Base-by-base conservation (phyloP, 2,797 vertebrate genomes). In the Acipenser transmontanus region DNA sequence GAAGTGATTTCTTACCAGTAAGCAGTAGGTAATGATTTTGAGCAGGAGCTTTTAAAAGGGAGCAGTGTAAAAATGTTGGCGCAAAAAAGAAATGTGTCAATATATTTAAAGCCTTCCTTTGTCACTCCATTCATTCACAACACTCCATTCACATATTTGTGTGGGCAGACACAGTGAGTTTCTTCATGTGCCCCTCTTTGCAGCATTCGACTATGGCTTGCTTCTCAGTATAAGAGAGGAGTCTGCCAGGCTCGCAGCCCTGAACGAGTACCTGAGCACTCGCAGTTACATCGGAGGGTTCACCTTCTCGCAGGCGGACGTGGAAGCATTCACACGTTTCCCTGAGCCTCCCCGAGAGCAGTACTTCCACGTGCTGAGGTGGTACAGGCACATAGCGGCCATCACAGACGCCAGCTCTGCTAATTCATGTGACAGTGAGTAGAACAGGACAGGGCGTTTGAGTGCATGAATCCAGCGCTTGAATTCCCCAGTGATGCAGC, bases 271-370 rank as follows among this genome's bases (percentile, higher is more conserved):
- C 91, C 93, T 97, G 77, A 89, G 90, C 90, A 87, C 88, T 60
- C 93, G 95, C 88, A 98, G 96, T 92, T 98, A 98, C 89, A 85
- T 99, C 88, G 91, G 89, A 64, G 95, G 95, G 73, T 94, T 92
- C 85, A 79, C 87, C 75, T 89, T 93, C 77, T 95, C 96, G 73
- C 89, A 88, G 85, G 93, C 84, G 67, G 96, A 98, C 78, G 81
- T 88, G 81, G 91, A 89, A 72, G 91, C 84, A 71, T 94, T 95
- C 86, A 88, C 77, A 83, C 92, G 87, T 81, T 89, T 98, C 79
- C 78, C 68, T 64, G 77, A 84, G 65, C 91, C 94, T 74, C 95
- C 96, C 49, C 76, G 85, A 47, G 88, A 91, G 57, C 84, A 78
- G 51, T 87, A 82, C 65, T 89, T 92, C 79, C 95, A 98, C 72